Evolutionary conservation across 2,888 invertebrate species (phyloP).

Genomic region (Eupithecia centaureata): DNA sequence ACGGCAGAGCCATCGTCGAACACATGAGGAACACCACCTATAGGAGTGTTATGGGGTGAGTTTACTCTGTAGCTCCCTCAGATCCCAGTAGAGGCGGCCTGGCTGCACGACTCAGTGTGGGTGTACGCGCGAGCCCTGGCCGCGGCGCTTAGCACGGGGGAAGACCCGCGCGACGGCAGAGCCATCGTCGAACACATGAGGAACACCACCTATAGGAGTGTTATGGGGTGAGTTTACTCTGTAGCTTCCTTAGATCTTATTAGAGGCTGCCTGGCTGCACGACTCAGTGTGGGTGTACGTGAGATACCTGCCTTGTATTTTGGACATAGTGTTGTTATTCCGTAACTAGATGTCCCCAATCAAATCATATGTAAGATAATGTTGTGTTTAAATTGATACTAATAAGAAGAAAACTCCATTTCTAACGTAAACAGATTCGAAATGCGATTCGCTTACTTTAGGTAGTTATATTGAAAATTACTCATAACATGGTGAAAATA

Average conservation of each 20-base stretch:
- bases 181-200: conserved; percentile 90
- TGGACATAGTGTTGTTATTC: too few species aligned
- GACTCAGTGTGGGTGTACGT: conserved; percentile 97
- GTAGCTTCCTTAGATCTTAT: conserved; percentile 86
- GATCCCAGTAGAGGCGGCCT: conserved; percentile 95
- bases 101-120: conserved; percentile 97
- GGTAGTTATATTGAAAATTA: too few species aligned
- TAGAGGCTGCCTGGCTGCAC: conserved; percentile 96
- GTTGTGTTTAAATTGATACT: too few species aligned
- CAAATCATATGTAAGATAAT: too few species aligned
- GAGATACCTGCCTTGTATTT: conserved; percentile 92
- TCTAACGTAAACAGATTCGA: too few species aligned
- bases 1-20: conserved; percentile 92
- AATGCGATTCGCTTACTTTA: too few species aligned
- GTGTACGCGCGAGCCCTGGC: conserved; percentile 94
- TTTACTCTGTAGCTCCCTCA: conserved; percentile 54
- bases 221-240: conserved; percentile 88
- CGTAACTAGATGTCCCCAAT: too few species aligned
- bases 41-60: conserved; percentile 93
- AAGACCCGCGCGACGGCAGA: conserved; percentile 90
- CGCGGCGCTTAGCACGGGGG: conserved; percentile 87
- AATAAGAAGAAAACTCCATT: too few species aligned
- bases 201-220: conserved; percentile 91
- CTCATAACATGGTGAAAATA: too few species aligned
- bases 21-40: conserved; percentile 91